phyloP scores from a whole-genome alignment of 2,888 invertebrate genomes.

The Agrilus biguttatus region DNA sequence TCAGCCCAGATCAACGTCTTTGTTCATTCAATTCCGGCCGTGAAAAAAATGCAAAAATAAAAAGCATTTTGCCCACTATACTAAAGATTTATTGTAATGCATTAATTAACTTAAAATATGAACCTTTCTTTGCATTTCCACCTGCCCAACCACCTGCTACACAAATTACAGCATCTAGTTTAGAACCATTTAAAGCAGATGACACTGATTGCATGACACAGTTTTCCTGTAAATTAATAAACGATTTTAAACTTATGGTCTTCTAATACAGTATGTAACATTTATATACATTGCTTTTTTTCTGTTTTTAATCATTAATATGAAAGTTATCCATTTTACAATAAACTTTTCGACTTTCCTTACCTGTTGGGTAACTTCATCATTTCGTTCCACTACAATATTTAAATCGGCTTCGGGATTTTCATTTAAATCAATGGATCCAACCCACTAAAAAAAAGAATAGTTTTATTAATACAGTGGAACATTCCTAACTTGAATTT shows the following conservation, averaged over 20 bases:
- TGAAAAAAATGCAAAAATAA: no score
- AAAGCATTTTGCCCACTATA: no score
- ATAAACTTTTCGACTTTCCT: background rate
- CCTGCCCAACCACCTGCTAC: conserved; percentile 99
- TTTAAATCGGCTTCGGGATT: conserved; percentile 68
- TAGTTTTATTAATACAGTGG: background rate
- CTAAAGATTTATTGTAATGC: background rate
- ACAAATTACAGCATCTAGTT: conserved; percentile 90
- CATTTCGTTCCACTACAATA: conserved; percentile 67
- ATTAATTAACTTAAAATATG: background rate
- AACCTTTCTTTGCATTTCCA: conserved; percentile 68
- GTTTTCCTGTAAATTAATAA: conserved; percentile 34
- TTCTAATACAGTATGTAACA: no score
- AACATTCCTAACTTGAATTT: no score
- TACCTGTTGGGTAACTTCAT: conserved; percentile 57
- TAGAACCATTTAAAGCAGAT: conserved; percentile 53
- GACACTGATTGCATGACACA: conserved; percentile 53
- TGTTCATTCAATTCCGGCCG: no score
- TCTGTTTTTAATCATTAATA: no score
- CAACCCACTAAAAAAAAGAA: conserved; percentile 25
- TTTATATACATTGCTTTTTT: no score
- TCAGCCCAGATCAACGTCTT: no score
- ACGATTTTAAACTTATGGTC: background rate
- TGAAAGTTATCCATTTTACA: background rate
- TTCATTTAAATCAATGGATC: conserved; percentile 27